Conservation (phyloP, 2,797 vertebrate genomes). For the Xenops minutus region DNA sequence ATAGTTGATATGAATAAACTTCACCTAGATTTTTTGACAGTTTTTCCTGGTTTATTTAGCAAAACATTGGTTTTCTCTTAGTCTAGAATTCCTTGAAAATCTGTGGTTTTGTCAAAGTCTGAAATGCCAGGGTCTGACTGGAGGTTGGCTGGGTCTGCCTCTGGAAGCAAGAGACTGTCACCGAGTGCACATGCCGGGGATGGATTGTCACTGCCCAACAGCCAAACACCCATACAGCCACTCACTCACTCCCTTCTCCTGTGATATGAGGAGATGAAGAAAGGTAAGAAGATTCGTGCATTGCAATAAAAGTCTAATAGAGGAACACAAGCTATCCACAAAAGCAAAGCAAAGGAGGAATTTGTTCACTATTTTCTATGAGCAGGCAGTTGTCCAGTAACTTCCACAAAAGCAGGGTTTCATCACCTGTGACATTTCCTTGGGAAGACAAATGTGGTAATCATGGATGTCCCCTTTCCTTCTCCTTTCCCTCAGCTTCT, state of each 20-base stretch:
- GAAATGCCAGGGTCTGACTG: not conserved
- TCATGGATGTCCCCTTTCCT: accelerated
- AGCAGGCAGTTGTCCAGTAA: not conserved
- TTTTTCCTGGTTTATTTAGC: not conserved
- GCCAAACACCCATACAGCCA: not conserved
- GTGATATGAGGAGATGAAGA: not conserved
- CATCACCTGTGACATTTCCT: not conserved
- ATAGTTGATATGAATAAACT: not conserved
- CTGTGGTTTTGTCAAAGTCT: not conserved
- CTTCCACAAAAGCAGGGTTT: not conserved
- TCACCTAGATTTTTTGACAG: not conserved
- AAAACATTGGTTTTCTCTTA: not conserved
- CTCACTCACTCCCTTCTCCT: not conserved
- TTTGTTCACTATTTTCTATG: not conserved
- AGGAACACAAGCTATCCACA: not conserved
- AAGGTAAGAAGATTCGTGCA: accelerated
- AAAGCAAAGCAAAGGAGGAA: not conserved
- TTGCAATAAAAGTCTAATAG: not conserved
- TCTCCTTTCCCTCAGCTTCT: not conserved
- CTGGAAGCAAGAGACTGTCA: not conserved
- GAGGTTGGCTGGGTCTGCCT: not conserved
- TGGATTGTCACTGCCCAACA: not conserved
- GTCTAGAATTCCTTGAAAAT: not conserved
- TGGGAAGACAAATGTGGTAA: not conserved
- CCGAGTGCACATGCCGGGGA: not conserved